Conservation (phyloP, 2,113 vertebrate species). For the Dinomys branickii region DNA sequence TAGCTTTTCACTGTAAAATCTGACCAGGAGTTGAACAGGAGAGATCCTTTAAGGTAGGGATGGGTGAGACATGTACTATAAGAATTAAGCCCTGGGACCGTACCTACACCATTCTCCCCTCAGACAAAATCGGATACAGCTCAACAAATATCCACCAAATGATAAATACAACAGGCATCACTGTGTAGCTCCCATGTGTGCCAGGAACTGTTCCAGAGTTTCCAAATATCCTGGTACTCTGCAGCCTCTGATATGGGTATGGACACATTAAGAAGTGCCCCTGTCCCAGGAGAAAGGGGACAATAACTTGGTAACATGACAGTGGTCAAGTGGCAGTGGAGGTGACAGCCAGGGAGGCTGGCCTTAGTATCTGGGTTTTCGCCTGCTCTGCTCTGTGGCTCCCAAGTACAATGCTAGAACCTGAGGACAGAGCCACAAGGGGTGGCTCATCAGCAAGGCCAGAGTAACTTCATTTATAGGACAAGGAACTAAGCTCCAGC, state of each 20-base stretch:
- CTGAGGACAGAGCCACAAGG: neutral
- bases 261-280: neutral
- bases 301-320: neutral
- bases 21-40: no score
- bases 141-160: neutral
- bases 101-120: neutral
- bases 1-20: neutral
- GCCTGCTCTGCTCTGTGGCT: neutral
- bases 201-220: neutral
- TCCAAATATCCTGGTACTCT: neutral
- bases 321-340: neutral
- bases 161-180: neutral
- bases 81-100: neutral
- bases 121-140: neutral
- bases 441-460: neutral
- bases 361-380: neutral
- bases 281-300: neutral
- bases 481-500: neutral
- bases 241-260: neutral
- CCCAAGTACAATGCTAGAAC: neutral
- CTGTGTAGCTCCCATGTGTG: neutral
- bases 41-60: neutral
- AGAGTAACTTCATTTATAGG: neutral
- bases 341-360: neutral
- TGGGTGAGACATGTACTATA: rapidly evolving